A percentile compares a stretch with the other conserved stretches of the same genome.
Evolutionary conservation across 2,888 invertebrate genomes (phyloP).

Genomic region (Cerastis rubricosa): DNA sequence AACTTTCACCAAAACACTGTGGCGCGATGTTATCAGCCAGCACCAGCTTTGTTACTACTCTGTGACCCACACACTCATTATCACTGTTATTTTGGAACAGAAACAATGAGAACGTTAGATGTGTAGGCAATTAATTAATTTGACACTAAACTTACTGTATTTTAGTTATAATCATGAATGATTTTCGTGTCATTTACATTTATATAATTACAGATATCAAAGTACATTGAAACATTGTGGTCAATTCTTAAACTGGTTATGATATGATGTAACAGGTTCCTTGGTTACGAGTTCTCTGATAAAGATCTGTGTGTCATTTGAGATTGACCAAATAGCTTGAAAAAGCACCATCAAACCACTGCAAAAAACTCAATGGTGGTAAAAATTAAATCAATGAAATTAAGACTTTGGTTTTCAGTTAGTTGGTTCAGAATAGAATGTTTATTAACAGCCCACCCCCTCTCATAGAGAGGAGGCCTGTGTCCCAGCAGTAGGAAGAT

Average conservation of each 20-base stretch:
- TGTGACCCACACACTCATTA: slow-evolving; percentile 57
- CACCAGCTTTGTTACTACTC: slow-evolving; percentile 57
- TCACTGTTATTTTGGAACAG: slow-evolving; percentile 55
- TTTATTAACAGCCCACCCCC: too few species aligned
- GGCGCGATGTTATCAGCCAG: slow-evolving; percentile 68
- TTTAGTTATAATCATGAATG: slow-evolving; percentile 16
- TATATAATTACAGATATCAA: slow-evolving; percentile 15
- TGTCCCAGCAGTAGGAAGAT: too few species aligned
- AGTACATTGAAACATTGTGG: slow-evolving; percentile 12
- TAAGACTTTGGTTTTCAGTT: background rate
- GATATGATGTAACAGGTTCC: slow-evolving; percentile 47
- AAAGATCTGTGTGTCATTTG: slow-evolving; percentile 37
- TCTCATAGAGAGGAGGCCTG: too few species aligned
- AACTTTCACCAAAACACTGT: slow-evolving; percentile 88
- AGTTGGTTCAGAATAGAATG: background rate
- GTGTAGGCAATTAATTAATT: slow-evolving; percentile 40
- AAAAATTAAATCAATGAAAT: slow-evolving; percentile 4
- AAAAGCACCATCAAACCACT: slow-evolving; percentile 1
- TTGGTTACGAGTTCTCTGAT: slow-evolving; percentile 18
- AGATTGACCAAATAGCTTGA: slow-evolving; percentile 8
- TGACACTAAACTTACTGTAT: slow-evolving; percentile 47
- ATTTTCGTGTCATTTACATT: slow-evolving; percentile 11
- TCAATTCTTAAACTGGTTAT: slow-evolving; percentile 39
- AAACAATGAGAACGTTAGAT: slow-evolving; percentile 44
- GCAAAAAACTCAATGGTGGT: background rate